phyloP scores from a whole-genome alignment of 92 coral and sea anemone genomes.

The Montipora capitata region DNA sequence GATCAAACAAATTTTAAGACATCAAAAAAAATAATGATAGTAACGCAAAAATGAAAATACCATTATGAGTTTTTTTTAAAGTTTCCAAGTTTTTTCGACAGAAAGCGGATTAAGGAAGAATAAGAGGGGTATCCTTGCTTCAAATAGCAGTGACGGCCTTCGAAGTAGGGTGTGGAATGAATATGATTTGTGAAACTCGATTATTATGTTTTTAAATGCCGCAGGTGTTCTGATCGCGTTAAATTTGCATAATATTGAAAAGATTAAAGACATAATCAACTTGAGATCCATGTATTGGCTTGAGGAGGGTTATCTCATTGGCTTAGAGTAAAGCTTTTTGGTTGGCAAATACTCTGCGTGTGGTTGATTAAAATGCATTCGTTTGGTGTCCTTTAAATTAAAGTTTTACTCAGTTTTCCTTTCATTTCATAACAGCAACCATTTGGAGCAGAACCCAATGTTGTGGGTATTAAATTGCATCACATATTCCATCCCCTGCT shows the following conservation, averaged over 20 bases:
- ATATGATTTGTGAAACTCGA: neutral
- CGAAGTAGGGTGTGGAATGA: slow-evolving; percentile 42
- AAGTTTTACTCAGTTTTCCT: neutral
- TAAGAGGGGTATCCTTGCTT: neutral
- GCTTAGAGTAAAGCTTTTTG: slow-evolving; percentile 7
- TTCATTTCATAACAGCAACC: neutral
- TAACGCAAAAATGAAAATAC: no score
- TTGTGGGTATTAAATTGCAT: no score
- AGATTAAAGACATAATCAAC: slow-evolving; percentile 19
- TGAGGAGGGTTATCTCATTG: slow-evolving; percentile 19
- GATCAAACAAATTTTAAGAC: neutral
- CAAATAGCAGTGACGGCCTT: slow-evolving; percentile 39
- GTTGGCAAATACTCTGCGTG: neutral
- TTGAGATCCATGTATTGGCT: slow-evolving; percentile 2
- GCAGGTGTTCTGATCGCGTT: slow-evolving; percentile 13
- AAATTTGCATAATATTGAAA: slow-evolving; percentile 29
- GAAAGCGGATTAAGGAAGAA: neutral
- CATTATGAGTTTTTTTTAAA: no score
- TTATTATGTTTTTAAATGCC: neutral
- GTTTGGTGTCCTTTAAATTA: neutral
- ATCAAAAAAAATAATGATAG: neutral
- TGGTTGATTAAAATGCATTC: slow-evolving; percentile 4
- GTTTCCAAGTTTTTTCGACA: neutral
- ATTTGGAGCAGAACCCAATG: neutral
- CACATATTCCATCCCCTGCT: no score